phyloP scores from a whole-genome alignment of 2,888 invertebrate genomes.

The Drosophila flavopinicola region DNA sequence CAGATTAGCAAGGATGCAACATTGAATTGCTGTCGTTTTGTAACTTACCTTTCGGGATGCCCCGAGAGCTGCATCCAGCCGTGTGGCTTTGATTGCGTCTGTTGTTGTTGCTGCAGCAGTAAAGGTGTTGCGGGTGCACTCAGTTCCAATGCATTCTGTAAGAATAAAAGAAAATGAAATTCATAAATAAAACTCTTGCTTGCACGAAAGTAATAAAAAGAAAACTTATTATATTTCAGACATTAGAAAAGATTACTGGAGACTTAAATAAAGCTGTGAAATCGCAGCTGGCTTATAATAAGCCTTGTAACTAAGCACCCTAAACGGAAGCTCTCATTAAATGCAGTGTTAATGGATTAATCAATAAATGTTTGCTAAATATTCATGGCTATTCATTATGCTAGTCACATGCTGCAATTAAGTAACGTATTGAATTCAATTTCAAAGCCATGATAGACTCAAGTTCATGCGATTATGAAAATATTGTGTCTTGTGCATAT shows the following conservation, averaged over 20 bases:
- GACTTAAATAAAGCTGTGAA: too few species aligned
- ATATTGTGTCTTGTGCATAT: not conserved
- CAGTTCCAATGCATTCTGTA: slow-evolving; percentile 94
- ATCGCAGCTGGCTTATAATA: too few species aligned
- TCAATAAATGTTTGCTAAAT: slow-evolving; percentile 1
- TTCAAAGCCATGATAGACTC: slow-evolving; percentile 9
- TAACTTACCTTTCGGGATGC: slow-evolving; percentile 90
- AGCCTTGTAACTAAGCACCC: not conserved
- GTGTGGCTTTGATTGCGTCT: slow-evolving; percentile 74
- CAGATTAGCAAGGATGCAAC: not conserved
- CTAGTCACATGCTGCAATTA: slow-evolving; percentile 23
- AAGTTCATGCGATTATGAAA: slow-evolving; percentile 20
- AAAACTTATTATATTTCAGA: not conserved
- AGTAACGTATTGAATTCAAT: slow-evolving; percentile 11
- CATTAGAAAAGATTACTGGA: too few species aligned
- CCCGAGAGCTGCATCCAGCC: slow-evolving; percentile 97
- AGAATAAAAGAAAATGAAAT: slow-evolving; percentile 2
- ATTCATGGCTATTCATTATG: slow-evolving; percentile 8
- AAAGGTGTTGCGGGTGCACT: slow-evolving; percentile 96
- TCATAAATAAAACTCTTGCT: not conserved
- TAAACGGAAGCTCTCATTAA: not conserved
- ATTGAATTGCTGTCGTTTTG: not conserved
- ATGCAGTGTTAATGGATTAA: slow-evolving; percentile 3
- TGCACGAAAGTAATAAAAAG: not conserved
- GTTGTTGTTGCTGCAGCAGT: slow-evolving; percentile 88